These are phyloP conservation scores for Drosophila demipolita DNA, from an alignment of 2,888 invertebrate genomes.

Conservation along the genomic window DNA sequence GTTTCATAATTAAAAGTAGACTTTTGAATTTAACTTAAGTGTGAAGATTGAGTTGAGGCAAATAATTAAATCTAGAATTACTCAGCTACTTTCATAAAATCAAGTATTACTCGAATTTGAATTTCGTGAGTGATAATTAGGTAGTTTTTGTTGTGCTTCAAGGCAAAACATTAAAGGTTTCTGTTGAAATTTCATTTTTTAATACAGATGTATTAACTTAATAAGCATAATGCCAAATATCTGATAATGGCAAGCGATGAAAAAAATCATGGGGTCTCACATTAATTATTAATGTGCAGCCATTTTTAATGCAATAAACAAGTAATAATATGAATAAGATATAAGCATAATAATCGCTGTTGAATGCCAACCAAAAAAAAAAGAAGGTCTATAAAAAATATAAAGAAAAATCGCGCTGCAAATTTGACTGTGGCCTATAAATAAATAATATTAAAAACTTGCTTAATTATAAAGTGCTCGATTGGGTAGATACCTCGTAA, in stretches of 20 bases:
- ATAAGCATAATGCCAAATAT: background rate
- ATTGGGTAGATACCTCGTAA: background rate
- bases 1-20: background rate
- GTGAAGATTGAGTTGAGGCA: background rate
- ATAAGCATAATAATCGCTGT: background rate
- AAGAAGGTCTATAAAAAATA: background rate
- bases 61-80: background rate
- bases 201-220: background rate
- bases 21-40: too few species aligned
- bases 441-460: conserved; percentile 13
- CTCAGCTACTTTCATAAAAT: background rate
- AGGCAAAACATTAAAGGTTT: background rate
- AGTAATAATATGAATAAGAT: background rate
- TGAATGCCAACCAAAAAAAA: conserved; percentile 9
- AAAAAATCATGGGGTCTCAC: background rate
- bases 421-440: conserved; percentile 24
- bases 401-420: conserved; percentile 1
- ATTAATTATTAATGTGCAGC: background rate
- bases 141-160: background rate
- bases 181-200: background rate
- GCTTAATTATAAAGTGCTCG: conserved; percentile 3
- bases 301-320: background rate
- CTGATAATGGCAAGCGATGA: background rate
- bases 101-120: background rate
- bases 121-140: background rate